phyloP scores from a whole-genome alignment of 1,140 invertebrate genomes.

The Reticulitermes speratus region DNA sequence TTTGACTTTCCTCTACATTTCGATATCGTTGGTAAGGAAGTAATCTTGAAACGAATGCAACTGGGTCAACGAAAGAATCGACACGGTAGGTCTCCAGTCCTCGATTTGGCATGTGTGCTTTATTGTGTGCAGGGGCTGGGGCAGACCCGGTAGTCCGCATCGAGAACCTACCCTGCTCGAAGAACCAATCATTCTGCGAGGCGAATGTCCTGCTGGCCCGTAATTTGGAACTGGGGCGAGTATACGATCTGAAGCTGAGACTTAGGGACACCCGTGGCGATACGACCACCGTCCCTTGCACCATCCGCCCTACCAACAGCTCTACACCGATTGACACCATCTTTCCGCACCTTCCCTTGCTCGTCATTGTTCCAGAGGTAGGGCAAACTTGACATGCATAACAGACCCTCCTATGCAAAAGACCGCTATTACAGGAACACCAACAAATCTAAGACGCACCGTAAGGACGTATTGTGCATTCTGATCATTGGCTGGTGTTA shows the following conservation, averaged over 20 bases:
- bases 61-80: no score
- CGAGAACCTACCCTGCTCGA: conserved; percentile 75
- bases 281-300: conserved; percentile 71
- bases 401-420: conserved; percentile 8
- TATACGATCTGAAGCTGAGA: conserved; percentile 72
- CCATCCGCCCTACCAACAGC: conserved; percentile 78
- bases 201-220: conserved; percentile 77
- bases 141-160: conserved; percentile 69
- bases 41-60: conserved; percentile 3
- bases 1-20: conserved; percentile 83
- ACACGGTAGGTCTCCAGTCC: no score
- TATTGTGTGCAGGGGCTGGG: conserved; percentile 36
- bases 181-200: conserved; percentile 80
- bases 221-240: conserved; percentile 69
- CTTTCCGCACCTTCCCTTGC: conserved; percentile 78
- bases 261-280: conserved; percentile 76
- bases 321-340: conserved; percentile 74
- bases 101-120: no score
- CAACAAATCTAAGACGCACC: background rate
- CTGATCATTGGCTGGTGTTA: no score
- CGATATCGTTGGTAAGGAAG: conserved; percentile 65
- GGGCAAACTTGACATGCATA: conserved; percentile 28
- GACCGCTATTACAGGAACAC: background rate
- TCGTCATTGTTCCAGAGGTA: conserved; percentile 79
- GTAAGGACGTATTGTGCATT: no score